Conservation (phyloP, 2,888 invertebrate species). For the Choristoneura rosaceana region DNA sequence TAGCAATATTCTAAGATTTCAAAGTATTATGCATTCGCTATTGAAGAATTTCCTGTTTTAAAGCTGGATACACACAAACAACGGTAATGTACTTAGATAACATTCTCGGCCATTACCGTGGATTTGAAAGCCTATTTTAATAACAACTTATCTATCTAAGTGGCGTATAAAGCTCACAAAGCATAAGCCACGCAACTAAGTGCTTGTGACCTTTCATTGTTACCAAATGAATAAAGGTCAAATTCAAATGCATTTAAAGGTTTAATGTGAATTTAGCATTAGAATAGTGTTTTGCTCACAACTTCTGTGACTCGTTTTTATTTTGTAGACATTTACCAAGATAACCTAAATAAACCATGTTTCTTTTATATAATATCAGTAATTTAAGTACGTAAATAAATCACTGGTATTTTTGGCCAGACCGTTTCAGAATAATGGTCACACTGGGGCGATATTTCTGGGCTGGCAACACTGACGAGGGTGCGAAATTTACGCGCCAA, state of each 20-base stretch:
- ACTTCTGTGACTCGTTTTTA: background rate
- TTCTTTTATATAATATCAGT: slow-evolving; percentile 15
- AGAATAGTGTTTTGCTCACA: background rate
- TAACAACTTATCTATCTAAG: slow-evolving; percentile 9
- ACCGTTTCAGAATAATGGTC: slow-evolving; percentile 37
- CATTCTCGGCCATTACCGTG: background rate
- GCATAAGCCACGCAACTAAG: slow-evolving; percentile 13
- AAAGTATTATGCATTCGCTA: background rate
- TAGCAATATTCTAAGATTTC: background rate
- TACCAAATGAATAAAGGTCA: slow-evolving; percentile 36
- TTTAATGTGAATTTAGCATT: slow-evolving; percentile 12
- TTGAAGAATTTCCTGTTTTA: background rate
- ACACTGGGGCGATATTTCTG: slow-evolving; percentile 41
- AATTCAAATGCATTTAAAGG: slow-evolving; percentile 35
- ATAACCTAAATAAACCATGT: slow-evolving; percentile 6
- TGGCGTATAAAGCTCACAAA: slow-evolving; percentile 27
- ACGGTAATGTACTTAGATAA: background rate
- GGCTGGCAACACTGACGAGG: slow-evolving; percentile 47
- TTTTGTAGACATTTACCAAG: background rate
- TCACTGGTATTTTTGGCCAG: slow-evolving; percentile 35
- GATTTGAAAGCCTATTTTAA: background rate
- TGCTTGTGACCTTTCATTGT: slow-evolving; percentile 34
- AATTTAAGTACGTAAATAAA: slow-evolving; percentile 30
- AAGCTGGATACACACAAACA: background rate
- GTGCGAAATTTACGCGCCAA: slow-evolving; percentile 46